phyloP scores from a whole-genome alignment of 1,140 invertebrate species.

The Oreohelix idahoensis region DNA sequence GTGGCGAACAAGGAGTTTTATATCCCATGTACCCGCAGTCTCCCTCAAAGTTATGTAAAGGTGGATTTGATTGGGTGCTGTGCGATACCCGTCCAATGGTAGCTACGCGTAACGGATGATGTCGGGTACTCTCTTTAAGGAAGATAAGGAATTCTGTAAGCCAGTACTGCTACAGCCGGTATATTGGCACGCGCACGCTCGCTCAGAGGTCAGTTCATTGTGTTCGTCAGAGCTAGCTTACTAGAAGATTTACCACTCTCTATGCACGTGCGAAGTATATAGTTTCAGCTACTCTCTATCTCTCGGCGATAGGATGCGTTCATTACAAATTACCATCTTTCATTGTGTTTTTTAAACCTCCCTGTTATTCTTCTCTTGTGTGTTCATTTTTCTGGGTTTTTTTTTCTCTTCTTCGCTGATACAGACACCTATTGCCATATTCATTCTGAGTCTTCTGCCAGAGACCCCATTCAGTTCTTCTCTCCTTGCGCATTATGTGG shows the following conservation, averaged over 20 bases:
- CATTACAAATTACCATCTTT: no score
- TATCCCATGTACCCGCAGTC: not conserved
- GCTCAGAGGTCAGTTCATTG: not conserved
- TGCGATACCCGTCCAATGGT: not conserved
- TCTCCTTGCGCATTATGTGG: no score
- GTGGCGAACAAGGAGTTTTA: not conserved
- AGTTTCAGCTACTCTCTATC: not conserved
- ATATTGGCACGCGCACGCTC: not conserved
- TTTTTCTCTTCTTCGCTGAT: no score
- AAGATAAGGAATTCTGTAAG: slow-evolving; percentile 25
- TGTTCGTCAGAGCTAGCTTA: not conserved
- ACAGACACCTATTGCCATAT: no score
- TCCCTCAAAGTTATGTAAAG: slow-evolving; percentile 17
- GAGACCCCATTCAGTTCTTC: no score
- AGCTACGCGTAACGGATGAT: not conserved
- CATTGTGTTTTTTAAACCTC: no score
- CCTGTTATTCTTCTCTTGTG: no score
- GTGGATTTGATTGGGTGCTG: slow-evolving; percentile 1
- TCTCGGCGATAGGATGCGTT: not conserved
- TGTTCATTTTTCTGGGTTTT: no score
- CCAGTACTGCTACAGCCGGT: not conserved
- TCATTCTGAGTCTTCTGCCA: no score
- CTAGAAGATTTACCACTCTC: not conserved
- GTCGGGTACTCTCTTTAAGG: slow-evolving; percentile 11
- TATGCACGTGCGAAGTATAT: not conserved